Conservation (phyloP, 2,113 vertebrate genomes). For the Cathartes aura region DNA sequence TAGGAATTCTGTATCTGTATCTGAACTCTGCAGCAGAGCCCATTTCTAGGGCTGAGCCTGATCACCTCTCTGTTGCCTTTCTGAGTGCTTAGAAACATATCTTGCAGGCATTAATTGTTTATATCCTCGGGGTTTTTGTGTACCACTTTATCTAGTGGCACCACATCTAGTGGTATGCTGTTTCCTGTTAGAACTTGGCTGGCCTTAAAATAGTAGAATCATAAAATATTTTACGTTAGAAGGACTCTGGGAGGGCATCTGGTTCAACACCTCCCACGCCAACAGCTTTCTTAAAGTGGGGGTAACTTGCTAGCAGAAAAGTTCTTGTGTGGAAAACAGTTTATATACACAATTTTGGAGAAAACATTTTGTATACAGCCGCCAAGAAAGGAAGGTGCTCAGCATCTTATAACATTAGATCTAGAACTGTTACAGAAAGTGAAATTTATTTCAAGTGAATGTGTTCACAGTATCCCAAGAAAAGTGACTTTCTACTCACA, state of each 20-base stretch:
- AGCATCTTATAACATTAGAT: neutral
- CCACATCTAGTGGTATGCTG: neutral
- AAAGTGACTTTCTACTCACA: neutral
- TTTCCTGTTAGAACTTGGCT: neutral
- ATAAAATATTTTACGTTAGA: neutral
- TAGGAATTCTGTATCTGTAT: neutral
- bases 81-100: neutral
- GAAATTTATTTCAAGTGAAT: neutral
- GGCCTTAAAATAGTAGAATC: neutral
- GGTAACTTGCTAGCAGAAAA: neutral
- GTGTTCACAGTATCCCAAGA: neutral
- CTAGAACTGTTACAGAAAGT: neutral
- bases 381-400: neutral
- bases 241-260: neutral
- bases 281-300: neutral
- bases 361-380: neutral
- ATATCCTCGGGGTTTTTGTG: accelerated
- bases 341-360: neutral
- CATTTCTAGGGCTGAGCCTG: neutral
- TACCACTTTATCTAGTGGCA: neutral
- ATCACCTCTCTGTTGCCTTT: neutral
- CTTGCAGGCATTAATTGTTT: neutral
- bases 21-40: neutral
- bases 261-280: neutral
- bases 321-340: neutral